Percentiles rank a stretch among this genome's conserved stretches.
Conservation (phyloP, 2,797 vertebrate genomes). For the Dendrocincla tyrannina region DNA sequence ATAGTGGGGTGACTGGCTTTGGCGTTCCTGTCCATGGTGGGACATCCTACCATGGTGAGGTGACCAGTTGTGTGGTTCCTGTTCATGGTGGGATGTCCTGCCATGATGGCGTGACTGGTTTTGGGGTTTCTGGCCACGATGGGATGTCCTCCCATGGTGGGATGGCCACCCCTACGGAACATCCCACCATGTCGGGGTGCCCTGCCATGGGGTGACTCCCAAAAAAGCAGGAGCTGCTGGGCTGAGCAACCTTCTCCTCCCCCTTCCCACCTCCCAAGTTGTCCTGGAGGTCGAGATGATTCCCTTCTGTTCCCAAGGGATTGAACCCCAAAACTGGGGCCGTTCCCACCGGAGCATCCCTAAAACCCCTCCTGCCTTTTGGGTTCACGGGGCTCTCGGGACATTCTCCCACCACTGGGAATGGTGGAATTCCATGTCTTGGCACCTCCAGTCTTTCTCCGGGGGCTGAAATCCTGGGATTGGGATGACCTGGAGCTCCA, state of each 20-base stretch:
- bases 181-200: fast-evolving
- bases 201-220: fast-evolving
- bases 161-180: not conserved
- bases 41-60: fast-evolving
- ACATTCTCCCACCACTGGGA: fast-evolving
- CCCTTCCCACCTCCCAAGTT: not conserved
- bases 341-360: not conserved
- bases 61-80: not conserved
- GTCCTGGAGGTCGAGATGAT: not conserved
- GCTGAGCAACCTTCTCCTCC: not conserved
- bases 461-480: fast-evolving
- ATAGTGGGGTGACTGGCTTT: fast-evolving
- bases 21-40: too few species aligned
- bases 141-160: too few species aligned
- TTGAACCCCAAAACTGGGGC: not conserved
- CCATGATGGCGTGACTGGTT: fast-evolving
- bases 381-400: not conserved
- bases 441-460: not conserved
- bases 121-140: not conserved
- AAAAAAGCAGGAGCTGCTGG: not conserved
- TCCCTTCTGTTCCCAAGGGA: not conserved
- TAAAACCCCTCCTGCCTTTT: not conserved
- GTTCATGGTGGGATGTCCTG: fast-evolving
- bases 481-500: not conserved
- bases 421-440: not conserved